Evolutionary conservation across 2,113 vertebrate species (phyloP), one percentile per base, ranked within the genome.

Genomic region (Lipophrys pholis): DNA sequence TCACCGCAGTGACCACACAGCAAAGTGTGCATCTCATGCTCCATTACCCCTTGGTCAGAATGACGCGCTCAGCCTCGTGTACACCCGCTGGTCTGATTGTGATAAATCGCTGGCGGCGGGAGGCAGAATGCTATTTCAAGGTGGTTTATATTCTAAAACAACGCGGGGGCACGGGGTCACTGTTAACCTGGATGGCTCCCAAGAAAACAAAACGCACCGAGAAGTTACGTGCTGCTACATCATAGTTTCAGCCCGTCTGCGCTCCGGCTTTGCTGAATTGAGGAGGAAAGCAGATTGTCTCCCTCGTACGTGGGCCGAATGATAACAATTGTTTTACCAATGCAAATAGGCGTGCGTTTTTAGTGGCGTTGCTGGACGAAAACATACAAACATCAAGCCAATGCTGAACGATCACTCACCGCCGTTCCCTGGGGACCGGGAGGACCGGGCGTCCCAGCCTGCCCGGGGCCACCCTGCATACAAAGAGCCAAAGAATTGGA

Each of bases 391-490:
- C 0, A 12, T 15, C 16, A 6, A 8, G 1, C 46, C 11, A 52
- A 58, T 46, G 61, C 1, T 54, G 8, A 30, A 40, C 30, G n/a
- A 82, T 83, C 79, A 96, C 97, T 97, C 89, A 99, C 97, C 1
- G 97, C 94, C 65, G 95, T 56, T 77, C 98, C 98, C 80, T 96
- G 95, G 73, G 95, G 93, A 58, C 98, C 98, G 0, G 95, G 93
- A 2, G 80, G 89, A 48, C 98, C 98, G 0, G 95, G 95, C 51
- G 73, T 94, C 5, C 98, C 98, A 0, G 88, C 83, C 75, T 95
- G 95, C 30, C 98, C 98, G 0, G 87, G 74, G 0, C 73, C 82
- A 1, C 98, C 97, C 98, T 99, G 83, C 0, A 5, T 10, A 8
- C 41, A 42, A 74, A 65, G 84, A 62, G 21, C 57, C 46, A 73